Percentiles rank a stretch among this genome's conserved stretches.
phyloP scores from a whole-genome alignment of 1,140 invertebrate species.

The Eubasilissa regina region DNA sequence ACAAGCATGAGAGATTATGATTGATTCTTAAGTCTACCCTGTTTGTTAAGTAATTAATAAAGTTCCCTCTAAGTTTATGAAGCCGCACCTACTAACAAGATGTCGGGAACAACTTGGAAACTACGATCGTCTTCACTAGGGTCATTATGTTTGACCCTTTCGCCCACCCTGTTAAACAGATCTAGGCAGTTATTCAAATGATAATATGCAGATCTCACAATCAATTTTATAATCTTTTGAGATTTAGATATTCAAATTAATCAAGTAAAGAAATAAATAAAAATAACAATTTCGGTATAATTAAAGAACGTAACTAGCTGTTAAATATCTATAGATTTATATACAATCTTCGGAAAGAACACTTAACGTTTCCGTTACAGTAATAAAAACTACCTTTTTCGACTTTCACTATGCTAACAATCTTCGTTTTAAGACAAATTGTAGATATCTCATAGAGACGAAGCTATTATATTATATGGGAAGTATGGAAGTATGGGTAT shows the following conservation, averaged over 20 bases:
- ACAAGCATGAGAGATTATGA: slow-evolving; percentile 47
- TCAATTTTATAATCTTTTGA: no score
- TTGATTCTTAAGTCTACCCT: slow-evolving; percentile 47
- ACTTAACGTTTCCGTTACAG: slow-evolving; percentile 11
- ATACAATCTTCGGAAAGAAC: slow-evolving; percentile 27
- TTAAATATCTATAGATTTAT: no score
- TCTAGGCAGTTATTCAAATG: slow-evolving; percentile 55
- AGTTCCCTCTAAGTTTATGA: slow-evolving; percentile 50
- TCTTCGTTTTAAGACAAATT: no score
- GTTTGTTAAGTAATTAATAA: slow-evolving; percentile 55
- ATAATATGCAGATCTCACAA: slow-evolving; percentile 11
- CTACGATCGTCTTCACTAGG: slow-evolving; percentile 47
- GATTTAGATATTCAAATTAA: no score
- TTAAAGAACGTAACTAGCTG: no score
- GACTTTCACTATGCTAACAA: no score
- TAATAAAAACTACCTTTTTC: not conserved
- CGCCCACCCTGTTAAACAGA: slow-evolving; percentile 38
- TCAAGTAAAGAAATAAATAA: no score
- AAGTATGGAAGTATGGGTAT: no score
- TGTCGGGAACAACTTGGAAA: slow-evolving; percentile 34
- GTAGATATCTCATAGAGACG: no score
- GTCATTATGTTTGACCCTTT: slow-evolving; percentile 57
- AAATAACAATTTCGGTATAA: no score
- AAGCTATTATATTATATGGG: no score
- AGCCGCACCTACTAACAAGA: slow-evolving; percentile 43